These are phyloP conservation scores for Berghia stephanieae DNA, from an alignment of 1,140 invertebrate genomes.

Conservation along the genomic window DNA sequence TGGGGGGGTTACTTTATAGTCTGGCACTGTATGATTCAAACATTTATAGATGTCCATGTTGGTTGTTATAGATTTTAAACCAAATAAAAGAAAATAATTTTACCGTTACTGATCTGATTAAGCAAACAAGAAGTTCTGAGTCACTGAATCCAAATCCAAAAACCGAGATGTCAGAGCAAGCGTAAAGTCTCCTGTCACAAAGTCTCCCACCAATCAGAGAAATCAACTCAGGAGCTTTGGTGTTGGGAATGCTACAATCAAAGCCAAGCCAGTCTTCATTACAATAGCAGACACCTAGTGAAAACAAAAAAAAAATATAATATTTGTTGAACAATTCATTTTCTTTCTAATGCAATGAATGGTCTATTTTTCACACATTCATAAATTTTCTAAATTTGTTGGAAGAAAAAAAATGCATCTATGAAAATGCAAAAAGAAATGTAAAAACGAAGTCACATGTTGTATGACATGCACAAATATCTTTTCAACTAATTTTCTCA, in stretches of 20 bases:
- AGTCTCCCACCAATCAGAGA: constrained; percentile 15
- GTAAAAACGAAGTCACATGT: too few relatives aligned
- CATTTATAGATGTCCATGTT: too few relatives aligned
- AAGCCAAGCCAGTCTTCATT: constrained; percentile 38
- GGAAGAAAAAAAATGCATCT: too few relatives aligned
- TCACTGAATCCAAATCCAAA: constrained; percentile 44
- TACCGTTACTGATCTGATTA: constrained; percentile 36
- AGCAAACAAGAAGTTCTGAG: constrained; percentile 36
- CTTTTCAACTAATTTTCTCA: too few relatives aligned
- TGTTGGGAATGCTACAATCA: constrained; percentile 38
- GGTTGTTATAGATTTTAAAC: too few relatives aligned
- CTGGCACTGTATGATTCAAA: too few relatives aligned
- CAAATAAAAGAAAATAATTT: constrained; percentile 8
- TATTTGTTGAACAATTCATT: not conserved
- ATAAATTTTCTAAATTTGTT: too few relatives aligned
- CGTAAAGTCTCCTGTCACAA: constrained; percentile 36
- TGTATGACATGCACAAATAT: too few relatives aligned
- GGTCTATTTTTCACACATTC: too few relatives aligned
- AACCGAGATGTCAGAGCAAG: constrained; percentile 36
- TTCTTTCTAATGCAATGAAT: too few relatives aligned
- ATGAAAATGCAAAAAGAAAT: too few relatives aligned
- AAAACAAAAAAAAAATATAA: not conserved
- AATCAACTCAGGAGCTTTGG: constrained; percentile 34
- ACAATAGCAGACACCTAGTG: constrained; percentile 45
- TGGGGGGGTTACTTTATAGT: too few relatives aligned